phyloP scores from a whole-genome alignment of 2,113 vertebrate genomes.

The Crocuta crocuta region DNA sequence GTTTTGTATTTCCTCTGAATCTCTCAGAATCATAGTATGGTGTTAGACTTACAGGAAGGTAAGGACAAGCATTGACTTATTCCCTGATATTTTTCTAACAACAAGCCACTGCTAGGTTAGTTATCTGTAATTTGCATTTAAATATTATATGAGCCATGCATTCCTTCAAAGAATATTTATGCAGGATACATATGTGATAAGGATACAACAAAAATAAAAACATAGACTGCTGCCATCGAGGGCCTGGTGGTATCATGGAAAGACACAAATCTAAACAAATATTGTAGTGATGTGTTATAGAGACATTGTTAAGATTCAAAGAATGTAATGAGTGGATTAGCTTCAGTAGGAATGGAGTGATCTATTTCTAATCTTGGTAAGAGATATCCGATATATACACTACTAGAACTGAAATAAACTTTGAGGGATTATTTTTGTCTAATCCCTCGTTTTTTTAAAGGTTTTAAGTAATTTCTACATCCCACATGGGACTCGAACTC shows the following conservation, averaged over 20 bases:
- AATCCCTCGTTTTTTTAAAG: neutral
- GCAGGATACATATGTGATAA: neutral
- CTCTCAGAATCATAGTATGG: neutral
- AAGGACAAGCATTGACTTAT: neutral
- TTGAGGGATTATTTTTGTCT: neutral
- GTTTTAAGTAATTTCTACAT: neutral
- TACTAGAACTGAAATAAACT: neutral
- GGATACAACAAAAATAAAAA: neutral
- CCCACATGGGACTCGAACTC: neutral
- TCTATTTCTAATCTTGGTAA: neutral
- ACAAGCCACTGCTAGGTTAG: neutral
- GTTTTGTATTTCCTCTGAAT: neutral
- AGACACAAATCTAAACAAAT: neutral
- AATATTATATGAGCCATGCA: neutral
- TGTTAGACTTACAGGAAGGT: neutral
- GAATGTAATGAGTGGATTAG: neutral
- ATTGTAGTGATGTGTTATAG: neutral
- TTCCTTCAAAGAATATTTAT: neutral
- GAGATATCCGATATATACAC: neutral
- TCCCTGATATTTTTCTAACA: neutral
- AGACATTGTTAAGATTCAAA: neutral
- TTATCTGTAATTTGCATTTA: conserved; percentile 10
- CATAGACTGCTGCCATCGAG: neutral
- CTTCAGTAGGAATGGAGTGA: neutral
- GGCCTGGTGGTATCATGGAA: neutral